A percentile compares a stretch with the other conserved stretches of the same genome.
These are phyloP conservation scores for Oreamnos americanus DNA, from an alignment of 2,113 vertebrate genomes.

Conservation along the genomic window DNA sequence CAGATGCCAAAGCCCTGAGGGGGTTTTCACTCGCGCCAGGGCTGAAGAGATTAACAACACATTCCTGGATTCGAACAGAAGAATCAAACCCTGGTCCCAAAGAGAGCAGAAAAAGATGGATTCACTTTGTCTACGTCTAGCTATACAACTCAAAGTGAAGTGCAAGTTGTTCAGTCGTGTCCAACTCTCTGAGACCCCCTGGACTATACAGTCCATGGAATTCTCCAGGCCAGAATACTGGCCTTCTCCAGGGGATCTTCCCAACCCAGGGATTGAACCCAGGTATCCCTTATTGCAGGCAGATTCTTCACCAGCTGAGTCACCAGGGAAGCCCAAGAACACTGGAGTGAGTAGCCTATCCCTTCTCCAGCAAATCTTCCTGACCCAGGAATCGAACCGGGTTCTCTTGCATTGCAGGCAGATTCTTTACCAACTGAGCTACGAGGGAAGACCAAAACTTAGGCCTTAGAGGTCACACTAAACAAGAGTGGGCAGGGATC, in stretches of 20 bases:
- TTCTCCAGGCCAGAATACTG: background rate
- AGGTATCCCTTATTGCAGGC: rapidly evolving
- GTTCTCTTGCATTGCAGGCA: background rate
- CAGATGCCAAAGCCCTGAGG: slow-evolving; percentile 32
- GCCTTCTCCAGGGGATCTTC: background rate
- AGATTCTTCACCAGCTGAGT: background rate
- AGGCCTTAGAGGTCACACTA: background rate
- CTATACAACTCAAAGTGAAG: background rate
- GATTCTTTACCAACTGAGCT: background rate
- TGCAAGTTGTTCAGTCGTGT: background rate
- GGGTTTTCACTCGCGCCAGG: background rate
- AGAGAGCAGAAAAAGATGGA: background rate
- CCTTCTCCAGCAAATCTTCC: background rate
- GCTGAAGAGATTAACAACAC: slow-evolving; percentile 33
- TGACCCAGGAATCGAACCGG: rapidly evolving
- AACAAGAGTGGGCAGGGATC: background rate
- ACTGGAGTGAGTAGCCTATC: background rate
- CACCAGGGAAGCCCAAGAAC: background rate
- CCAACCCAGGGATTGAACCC: background rate
- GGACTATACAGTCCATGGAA: background rate
- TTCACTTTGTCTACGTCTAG: background rate
- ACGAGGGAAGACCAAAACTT: background rate
- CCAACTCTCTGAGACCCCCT: background rate
- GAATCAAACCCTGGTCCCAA: slow-evolving; percentile 5
- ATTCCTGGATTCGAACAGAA: slow-evolving; percentile 18